phyloP scores from a whole-genome alignment of 1,140 invertebrate species.

The Apis dorsata region DNA sequence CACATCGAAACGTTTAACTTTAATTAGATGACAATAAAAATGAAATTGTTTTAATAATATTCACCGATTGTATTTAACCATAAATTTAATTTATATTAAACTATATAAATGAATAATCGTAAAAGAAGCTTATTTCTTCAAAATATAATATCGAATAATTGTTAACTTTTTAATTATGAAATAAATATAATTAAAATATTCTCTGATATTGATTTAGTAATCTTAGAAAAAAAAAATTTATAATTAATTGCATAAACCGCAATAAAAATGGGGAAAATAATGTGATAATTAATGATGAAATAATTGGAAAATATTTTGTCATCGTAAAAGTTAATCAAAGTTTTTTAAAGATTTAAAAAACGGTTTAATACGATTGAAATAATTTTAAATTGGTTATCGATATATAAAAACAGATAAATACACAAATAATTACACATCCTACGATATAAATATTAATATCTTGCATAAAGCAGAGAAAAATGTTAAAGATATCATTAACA shows the following conservation, averaged over 20 bases:
- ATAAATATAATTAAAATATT: not conserved
- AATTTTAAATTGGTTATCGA: not conserved
- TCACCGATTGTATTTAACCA: constrained; percentile 21
- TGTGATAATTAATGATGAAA: constrained; percentile 5
- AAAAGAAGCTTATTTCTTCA: not conserved
- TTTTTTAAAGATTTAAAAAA: not conserved
- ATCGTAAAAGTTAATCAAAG: not conserved
- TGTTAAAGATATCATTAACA: too few relatives aligned
- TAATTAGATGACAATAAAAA: constrained; percentile 61
- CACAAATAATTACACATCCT: too few relatives aligned
- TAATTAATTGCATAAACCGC: not conserved
- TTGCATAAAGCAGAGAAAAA: not conserved
- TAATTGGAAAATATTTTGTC: not conserved
- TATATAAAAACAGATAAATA: not conserved
- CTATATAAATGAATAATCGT: not conserved
- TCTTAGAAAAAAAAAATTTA: not conserved
- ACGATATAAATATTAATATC: not conserved
- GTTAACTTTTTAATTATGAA: not conserved
- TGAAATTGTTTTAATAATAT: constrained; percentile 58
- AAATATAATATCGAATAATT: not conserved
- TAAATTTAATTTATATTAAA: not conserved
- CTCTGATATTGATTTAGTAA: not conserved
- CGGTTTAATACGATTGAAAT: not conserved
- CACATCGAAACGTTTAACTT: constrained; percentile 49
- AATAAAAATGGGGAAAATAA: not conserved